Percentiles rank a stretch among this genome's conserved stretches.
phyloP scores from a whole-genome alignment of 2,797 vertebrate species.

The Sebastes goodei region DNA sequence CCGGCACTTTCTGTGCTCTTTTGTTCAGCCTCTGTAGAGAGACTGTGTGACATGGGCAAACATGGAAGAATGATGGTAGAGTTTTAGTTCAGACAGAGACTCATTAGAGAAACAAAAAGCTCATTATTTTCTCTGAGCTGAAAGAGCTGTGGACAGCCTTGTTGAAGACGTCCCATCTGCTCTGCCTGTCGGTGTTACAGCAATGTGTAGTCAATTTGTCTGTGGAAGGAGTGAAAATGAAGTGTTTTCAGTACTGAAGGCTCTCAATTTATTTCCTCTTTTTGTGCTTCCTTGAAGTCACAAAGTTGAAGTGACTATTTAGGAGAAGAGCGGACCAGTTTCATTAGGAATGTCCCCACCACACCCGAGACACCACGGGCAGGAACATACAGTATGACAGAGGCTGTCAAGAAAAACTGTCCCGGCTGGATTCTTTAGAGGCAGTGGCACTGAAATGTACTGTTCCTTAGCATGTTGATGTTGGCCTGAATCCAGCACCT shows the following conservation, averaged over 20 bases:
- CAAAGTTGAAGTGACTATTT: background rate
- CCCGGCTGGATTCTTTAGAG: slow-evolving; percentile 51
- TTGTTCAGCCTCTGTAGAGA: slow-evolving; percentile 32
- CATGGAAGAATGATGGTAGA: background rate
- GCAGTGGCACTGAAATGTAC: background rate
- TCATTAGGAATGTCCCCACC: slow-evolving; percentile 20
- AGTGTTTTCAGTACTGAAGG: background rate
- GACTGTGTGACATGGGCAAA: slow-evolving; percentile 1
- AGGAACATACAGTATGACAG: background rate
- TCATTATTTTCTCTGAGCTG: slow-evolving; percentile 44
- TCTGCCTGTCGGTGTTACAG: background rate
- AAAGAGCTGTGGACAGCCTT: slow-evolving; percentile 17
- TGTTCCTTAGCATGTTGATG: background rate
- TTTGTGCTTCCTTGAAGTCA: background rate
- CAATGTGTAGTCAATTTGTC: background rate
- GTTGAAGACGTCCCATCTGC: slow-evolving; percentile 4
- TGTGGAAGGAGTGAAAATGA: background rate
- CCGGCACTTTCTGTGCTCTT: slow-evolving; percentile 13
- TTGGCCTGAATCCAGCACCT: background rate
- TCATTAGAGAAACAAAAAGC: slow-evolving; percentile 73
- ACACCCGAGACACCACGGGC: slow-evolving; percentile 1
- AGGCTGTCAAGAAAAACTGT: slow-evolving; percentile 29
- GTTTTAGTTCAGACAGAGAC: slow-evolving; percentile 12
- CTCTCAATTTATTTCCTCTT: background rate
- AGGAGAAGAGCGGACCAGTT: slow-evolving; percentile 34